Evolutionary conservation across 2,113 vertebrate genomes (phyloP).

Genomic region (Engraulis encrasicolus): DNA sequence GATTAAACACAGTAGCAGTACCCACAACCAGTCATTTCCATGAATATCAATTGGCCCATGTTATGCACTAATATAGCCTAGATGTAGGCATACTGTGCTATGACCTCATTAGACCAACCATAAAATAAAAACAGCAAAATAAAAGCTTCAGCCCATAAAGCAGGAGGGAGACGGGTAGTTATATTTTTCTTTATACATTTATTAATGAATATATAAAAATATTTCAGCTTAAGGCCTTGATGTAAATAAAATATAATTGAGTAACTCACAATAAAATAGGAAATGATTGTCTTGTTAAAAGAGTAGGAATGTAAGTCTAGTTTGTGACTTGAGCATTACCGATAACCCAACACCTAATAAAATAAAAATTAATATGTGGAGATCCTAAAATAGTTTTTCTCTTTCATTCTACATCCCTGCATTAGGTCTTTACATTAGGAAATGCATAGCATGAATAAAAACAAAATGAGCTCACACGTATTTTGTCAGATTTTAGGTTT

Average conservation of each 20-base stretch:
- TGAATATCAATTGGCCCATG: background rate
- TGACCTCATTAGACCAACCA: background rate
- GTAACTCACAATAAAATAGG: background rate
- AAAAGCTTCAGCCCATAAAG: background rate
- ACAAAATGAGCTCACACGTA: background rate
- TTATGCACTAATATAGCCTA: background rate
- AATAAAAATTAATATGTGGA: conserved; percentile 29
- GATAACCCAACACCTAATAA: conserved; percentile 25
- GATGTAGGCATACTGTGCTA: background rate
- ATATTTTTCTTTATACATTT: background rate
- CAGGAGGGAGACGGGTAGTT: background rate
- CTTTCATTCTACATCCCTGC: conserved; percentile 1
- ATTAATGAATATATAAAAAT: background rate
- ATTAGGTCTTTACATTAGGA: background rate
- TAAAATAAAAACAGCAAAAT: background rate
- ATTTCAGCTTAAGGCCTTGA: conserved; percentile 6
- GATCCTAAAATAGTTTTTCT: conserved; percentile 23
- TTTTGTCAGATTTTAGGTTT: background rate
- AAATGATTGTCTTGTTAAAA: conserved; percentile 7
- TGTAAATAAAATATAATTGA: background rate
- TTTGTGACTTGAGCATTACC: background rate
- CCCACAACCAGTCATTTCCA: background rate
- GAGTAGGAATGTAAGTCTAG: background rate
- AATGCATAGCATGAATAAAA: conserved; percentile 16
- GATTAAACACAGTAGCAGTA: background rate